Evolutionary conservation across 2,888 invertebrate genomes (phyloP), one percentile per base, ranked within the genome.

Genomic region (Gisinianus flammeolus): DNA sequence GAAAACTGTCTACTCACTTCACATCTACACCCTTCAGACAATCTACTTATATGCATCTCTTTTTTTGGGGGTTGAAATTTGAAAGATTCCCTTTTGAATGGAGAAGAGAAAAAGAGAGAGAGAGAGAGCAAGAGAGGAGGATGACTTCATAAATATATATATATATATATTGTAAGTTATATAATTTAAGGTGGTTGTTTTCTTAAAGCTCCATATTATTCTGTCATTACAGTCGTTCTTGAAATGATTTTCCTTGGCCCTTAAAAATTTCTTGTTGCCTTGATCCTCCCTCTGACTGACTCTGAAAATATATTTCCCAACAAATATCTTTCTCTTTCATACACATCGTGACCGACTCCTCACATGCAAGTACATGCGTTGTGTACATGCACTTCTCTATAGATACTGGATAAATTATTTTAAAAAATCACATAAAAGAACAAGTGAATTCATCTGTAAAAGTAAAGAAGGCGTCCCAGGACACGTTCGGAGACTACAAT

Each of bases 201-300:
- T 62, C 31, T 54, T 70, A 62, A 31, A 62, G 35, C 33, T 62
- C 35, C 26, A 62, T 62, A 73, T 73, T 73, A 73, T 73, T 73
- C 73, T 73, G 73, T 73, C 73, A 73, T 73, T 73, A 73, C 35
- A 62, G n/a, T 33, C 30, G 12, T 58, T 28, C 62, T 24, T 35
- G 31, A 26, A 35, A 73, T 31, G 73, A 31, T 62, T 58, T 62
- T 22, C 26, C 28, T 33, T 28, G 31, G 26, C 8, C 70, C 70
- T 70, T 54, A 52, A 52, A 62, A 62, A 35, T 73, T n/a, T 64
- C 62, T 62, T 26, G 12, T 3, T 54, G 24, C 16, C 35, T 30
- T 8, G 33, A 56, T 56, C 35, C 73, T 73, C 62, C 73, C 73
- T 33, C 35, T 35, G n/a, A n/a, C n/a, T n/a, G n/a, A n/a, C n/a